A percentile compares a stretch with the other conserved stretches of the same genome.
These are phyloP conservation scores for Leptinotarsa haldemani DNA, from an alignment of 2,888 invertebrate genomes.

Conservation along the genomic window DNA sequence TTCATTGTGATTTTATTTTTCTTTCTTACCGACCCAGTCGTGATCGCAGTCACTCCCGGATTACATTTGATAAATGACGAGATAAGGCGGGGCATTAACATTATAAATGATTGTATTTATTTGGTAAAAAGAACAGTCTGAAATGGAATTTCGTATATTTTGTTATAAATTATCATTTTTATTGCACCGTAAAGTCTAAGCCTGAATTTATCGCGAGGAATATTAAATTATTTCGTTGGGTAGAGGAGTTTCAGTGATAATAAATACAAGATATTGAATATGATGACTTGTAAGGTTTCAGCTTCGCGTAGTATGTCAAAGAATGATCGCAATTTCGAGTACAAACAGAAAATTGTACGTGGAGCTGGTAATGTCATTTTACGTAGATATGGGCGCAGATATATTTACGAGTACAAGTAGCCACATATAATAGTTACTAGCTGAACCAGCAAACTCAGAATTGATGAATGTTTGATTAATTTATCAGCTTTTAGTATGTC, in stretches of 20 bases:
- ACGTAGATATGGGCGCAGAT: too few relatives aligned
- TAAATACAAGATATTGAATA: constrained; percentile 67
- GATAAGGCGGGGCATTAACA: constrained; percentile 54
- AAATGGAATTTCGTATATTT: constrained; percentile 64
- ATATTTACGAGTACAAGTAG: too few relatives aligned
- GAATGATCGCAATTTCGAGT: not conserved
- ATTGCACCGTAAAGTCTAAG: constrained; percentile 66
- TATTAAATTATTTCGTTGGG: constrained; percentile 66
- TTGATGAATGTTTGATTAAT: too few relatives aligned
- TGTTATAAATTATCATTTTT: constrained; percentile 67
- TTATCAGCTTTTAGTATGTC: too few relatives aligned
- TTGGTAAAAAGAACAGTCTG: constrained; percentile 43
- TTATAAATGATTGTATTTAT: constrained; percentile 59
- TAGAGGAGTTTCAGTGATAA: constrained; percentile 56
- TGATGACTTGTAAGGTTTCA: constrained; percentile 59
- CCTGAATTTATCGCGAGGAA: constrained; percentile 66
- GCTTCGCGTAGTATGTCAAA: constrained; percentile 50
- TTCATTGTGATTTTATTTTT: not conserved
- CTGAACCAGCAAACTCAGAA: too few relatives aligned
- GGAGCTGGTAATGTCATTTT: too few relatives aligned
- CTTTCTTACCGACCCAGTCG: not conserved
- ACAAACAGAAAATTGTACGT: not conserved
- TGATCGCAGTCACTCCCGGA: constrained; percentile 2
- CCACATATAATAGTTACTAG: too few relatives aligned
- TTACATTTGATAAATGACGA: constrained; percentile 51